These are phyloP conservation scores for Serrognathus titanus DNA, from an alignment of 2,888 invertebrate species.

Conservation along the genomic window DNA sequence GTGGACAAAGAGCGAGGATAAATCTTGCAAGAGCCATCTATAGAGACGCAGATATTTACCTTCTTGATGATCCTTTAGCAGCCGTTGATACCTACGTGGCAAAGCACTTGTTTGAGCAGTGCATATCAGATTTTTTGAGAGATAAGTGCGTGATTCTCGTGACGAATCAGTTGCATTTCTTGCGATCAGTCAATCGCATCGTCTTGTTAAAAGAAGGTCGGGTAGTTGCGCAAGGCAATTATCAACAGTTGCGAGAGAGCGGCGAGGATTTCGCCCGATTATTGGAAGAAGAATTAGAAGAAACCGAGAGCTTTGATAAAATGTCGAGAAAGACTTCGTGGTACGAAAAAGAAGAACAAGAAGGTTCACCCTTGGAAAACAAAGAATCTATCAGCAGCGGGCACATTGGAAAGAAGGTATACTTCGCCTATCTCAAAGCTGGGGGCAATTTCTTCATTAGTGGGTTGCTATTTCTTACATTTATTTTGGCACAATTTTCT, in stretches of 20 bases:
- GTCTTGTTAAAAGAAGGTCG: slow-evolving; percentile 55
- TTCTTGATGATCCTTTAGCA: slow-evolving; percentile 83
- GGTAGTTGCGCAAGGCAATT: slow-evolving; percentile 60
- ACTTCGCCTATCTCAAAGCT: slow-evolving; percentile 67
- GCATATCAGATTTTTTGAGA: slow-evolving; percentile 59
- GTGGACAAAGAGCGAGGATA: slow-evolving; percentile 80
- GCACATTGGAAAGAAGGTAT: slow-evolving; percentile 50
- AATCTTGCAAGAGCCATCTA: slow-evolving; percentile 81
- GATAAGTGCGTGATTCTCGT: slow-evolving; percentile 68
- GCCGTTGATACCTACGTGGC: slow-evolving; percentile 87
- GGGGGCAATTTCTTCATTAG: slow-evolving; percentile 66
- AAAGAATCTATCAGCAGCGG: slow-evolving; percentile 64
- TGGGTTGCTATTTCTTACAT: slow-evolving; percentile 58
- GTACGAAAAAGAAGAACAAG: slow-evolving; percentile 33
- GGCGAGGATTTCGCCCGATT: slow-evolving; percentile 71
- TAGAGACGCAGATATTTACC: slow-evolving; percentile 74
- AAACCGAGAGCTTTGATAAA: slow-evolving; percentile 35
- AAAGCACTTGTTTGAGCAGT: slow-evolving; percentile 77
- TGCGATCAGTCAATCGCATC: slow-evolving; percentile 49
- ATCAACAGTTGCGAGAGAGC: slow-evolving; percentile 63
- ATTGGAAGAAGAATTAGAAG: slow-evolving; percentile 50
- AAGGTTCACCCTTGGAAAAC: slow-evolving; percentile 41
- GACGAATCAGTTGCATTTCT: slow-evolving; percentile 67
- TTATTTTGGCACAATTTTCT: slow-evolving; percentile 63
- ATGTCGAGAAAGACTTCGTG: slow-evolving; percentile 30